Evolutionary conservation across 2,888 invertebrate species (phyloP), one percentile per base, ranked within the genome.

Genomic region (Teinopalpus imperialis): DNA sequence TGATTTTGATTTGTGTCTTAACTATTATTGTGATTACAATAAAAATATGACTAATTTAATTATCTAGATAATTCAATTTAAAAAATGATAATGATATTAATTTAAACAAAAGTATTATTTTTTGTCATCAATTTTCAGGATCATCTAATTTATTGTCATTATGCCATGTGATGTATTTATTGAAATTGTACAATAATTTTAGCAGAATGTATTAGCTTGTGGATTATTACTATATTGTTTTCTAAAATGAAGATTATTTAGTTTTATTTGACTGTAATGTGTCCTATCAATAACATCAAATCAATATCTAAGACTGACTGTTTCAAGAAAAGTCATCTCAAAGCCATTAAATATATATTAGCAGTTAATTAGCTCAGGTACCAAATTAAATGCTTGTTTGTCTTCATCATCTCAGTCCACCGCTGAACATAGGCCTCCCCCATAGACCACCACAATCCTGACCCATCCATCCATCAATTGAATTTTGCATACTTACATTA

Each of bases 81-180:
- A 13, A 26, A 14, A 13, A 24, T 9, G 3, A 27, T 26, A 31
- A 37, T 32, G 37, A 37, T 40, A 16, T 32, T 24, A 27, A 23
- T 20, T 18, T 27, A 32, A 32, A 47, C 40, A 23, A 23, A 43
- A 16, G 49, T 52, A 55, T 57, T 55, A 55, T 57, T 55, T 37
- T 40, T 34, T 31, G 45, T 49, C 29, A 35, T 36, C 20, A 35
- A 18, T 20, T 27, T 26, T 21, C 18, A 40, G 10, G 35, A 46
- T 39, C 42, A 31, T 41, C 30, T 44, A 40, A 43, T 45, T 39
- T 37, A 34, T 50, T 44, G 24, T 39, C 37, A 44, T 41, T 16
- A 46, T 47, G 39, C 43, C 42, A 29, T 49, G 45, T 44, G 46
- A 50, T 55, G 44, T 57, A 60, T 58, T 60, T 60, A 59, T 57